Evolutionary conservation across 2,113 vertebrate species (phyloP).

Genomic region (Thunnus thynnus): DNA sequence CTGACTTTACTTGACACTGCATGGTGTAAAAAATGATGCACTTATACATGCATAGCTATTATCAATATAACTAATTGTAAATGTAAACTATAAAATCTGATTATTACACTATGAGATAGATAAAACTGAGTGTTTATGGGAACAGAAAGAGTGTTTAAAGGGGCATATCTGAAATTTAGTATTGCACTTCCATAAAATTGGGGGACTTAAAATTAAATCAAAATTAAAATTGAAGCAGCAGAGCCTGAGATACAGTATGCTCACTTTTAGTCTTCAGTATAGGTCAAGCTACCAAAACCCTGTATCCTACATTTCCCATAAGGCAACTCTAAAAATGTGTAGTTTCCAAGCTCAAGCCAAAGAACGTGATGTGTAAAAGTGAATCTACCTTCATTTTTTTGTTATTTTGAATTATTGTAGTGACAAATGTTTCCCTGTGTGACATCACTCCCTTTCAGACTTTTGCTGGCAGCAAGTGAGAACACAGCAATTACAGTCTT

Average conservation of each 20-base stretch:
- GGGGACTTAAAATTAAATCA: not conserved
- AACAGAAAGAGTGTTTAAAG: no score
- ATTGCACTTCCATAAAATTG: not conserved
- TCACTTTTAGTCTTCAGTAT: not conserved
- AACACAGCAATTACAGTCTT: constrained; percentile 39
- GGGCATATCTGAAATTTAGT: no score
- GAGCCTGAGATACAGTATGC: not conserved
- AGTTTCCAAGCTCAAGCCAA: not conserved
- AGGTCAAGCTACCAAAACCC: not conserved
- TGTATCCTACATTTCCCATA: not conserved
- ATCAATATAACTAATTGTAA: not conserved
- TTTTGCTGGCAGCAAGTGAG: constrained; percentile 39
- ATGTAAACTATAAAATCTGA: not conserved
- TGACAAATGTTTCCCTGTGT: not conserved
- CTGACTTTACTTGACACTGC: not conserved
- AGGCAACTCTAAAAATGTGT: not conserved
- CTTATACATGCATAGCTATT: not conserved
- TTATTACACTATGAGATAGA: not conserved
- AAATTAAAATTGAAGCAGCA: not conserved
- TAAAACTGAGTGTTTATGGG: no score
- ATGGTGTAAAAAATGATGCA: not conserved
- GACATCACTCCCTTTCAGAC: constrained; percentile 33
- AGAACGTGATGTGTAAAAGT: not conserved
- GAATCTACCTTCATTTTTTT: no score
- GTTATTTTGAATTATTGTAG: no score